Evolutionary conservation across 2,113 vertebrate genomes (phyloP).

Genomic region (Stictonetta naevosa): DNA sequence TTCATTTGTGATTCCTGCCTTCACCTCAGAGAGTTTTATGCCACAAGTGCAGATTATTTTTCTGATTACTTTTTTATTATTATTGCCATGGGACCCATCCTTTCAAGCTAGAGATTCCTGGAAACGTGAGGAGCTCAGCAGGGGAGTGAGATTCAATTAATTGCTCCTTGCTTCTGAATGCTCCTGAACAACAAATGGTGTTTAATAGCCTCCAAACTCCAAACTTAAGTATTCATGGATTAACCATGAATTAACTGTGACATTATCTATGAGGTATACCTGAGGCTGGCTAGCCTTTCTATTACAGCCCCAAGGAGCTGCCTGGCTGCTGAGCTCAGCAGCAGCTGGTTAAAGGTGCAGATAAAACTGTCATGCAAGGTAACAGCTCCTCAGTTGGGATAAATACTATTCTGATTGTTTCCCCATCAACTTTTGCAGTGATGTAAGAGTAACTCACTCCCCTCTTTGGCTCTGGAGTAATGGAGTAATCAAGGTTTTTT

Average conservation of each 20-base stretch:
- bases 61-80: conserved; percentile 34
- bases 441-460: not conserved
- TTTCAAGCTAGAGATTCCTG: not conserved
- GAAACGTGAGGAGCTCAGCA: not conserved
- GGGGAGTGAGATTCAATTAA: not conserved
- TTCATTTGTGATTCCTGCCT: not conserved
- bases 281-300: not conserved
- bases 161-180: not conserved
- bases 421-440: not conserved
- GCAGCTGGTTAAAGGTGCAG: not conserved
- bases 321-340: not conserved
- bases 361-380: fast-evolving
- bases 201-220: not conserved
- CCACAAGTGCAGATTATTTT: conserved; percentile 23
- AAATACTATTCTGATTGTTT: not conserved
- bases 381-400: not conserved
- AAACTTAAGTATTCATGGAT: not conserved
- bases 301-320: not conserved
- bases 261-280: not conserved
- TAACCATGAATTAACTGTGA: not conserved
- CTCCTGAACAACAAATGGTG: not conserved
- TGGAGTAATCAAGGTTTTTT: not conserved
- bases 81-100: not conserved
- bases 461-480: not conserved
- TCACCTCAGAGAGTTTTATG: not conserved